Percentiles rank a stretch among this genome's conserved stretches.
Conservation (phyloP, 2,113 vertebrate genomes). For the Oryzias celebensis region DNA sequence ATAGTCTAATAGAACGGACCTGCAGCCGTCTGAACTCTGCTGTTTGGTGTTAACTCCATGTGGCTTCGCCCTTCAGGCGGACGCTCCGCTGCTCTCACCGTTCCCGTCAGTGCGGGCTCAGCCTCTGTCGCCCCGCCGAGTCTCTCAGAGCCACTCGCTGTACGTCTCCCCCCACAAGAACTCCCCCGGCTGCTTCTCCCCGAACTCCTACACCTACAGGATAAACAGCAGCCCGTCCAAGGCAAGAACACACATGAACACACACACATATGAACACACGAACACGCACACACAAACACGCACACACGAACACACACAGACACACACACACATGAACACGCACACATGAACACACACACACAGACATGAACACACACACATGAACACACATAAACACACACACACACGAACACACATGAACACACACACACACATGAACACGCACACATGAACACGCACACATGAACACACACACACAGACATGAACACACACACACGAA, state of each 20-base stretch:
- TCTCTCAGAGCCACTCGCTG: conserved; percentile 90
- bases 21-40: no score
- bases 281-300: not conserved
- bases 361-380: no score
- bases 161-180: conserved; percentile 93
- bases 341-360: no score
- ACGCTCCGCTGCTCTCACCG: conserved; percentile 88
- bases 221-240: conserved; percentile 94
- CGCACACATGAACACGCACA: no score
- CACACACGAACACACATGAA: no score
- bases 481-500: no score
- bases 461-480: no score
- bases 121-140: conserved; percentile 86
- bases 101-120: conserved; percentile 88
- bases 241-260: conserved; percentile 63
- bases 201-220: conserved; percentile 83
- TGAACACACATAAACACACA: no score
- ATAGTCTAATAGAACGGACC: no score
- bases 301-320: no score
- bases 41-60: not conserved
- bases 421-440: not conserved
- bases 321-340: no score
- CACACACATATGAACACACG: rapidly evolving
- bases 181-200: conserved; percentile 71
- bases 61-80: conserved; percentile 74